Conservation (phyloP, 2,797 vertebrate species). For the Bradypodion pumilum region DNA sequence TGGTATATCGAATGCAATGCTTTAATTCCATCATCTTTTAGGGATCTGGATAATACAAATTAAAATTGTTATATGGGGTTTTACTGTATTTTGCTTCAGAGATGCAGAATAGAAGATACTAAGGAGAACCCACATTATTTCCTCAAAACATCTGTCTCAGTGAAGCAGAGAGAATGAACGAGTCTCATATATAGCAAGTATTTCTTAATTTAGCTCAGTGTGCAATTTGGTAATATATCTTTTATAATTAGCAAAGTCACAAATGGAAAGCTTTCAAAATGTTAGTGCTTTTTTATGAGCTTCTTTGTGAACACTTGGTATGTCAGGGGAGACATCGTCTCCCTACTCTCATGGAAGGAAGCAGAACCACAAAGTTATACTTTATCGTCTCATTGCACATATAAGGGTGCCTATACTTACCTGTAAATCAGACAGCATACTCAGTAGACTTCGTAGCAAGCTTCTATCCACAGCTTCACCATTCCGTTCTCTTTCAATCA, state of each 20-base stretch:
- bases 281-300: background rate
- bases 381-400: background rate
- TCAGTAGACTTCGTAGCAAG: slow-evolving; percentile 78
- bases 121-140: background rate
- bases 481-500: slow-evolving; percentile 76
- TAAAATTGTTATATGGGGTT: no score
- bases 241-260: background rate
- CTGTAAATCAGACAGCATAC: slow-evolving; percentile 83
- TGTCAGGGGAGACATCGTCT: background rate
- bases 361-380: rapidly evolving
- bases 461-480: slow-evolving; percentile 82
- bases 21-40: no score
- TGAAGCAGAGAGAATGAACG: background rate
- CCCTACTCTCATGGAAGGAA: background rate
- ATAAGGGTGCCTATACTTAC: slow-evolving; percentile 49
- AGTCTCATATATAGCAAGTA: background rate
- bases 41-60: no score
- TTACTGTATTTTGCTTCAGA: background rate
- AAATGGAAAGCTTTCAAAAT: background rate
- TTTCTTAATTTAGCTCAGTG: background rate
- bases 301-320: background rate
- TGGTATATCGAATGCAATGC: no score
- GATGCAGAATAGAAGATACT: background rate
- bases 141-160: background rate
- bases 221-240: background rate